Evolutionary conservation across 1,140 invertebrate species (phyloP).

Genomic region (Archegozetes longisetosus): DNA sequence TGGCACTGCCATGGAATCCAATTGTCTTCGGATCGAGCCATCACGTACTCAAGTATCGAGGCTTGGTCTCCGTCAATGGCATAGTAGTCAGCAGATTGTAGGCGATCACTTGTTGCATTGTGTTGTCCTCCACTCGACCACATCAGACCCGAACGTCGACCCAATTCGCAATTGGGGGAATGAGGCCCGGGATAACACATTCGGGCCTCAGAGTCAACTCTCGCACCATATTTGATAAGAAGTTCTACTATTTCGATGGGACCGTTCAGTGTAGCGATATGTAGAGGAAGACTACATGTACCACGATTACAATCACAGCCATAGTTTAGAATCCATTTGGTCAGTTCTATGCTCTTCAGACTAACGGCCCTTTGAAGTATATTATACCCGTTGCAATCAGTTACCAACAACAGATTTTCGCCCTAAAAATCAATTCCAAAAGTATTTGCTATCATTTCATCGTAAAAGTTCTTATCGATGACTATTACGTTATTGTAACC

Average conservation of each 20-base stretch:
- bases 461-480: neutral
- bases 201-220: constrained; percentile 32
- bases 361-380: constrained; percentile 51
- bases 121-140: neutral
- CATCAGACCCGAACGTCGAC: constrained; percentile 24
- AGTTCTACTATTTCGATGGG: constrained; percentile 37
- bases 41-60: constrained; percentile 41
- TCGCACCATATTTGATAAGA: constrained; percentile 33
- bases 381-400: constrained; percentile 52
- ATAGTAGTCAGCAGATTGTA: constrained; percentile 53
- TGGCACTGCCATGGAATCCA: constrained; percentile 41
- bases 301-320: constrained; percentile 48
- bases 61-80: constrained; percentile 49
- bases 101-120: constrained; percentile 33
- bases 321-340: constrained; percentile 44
- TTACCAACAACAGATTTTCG: constrained; percentile 46
- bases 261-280: constrained; percentile 53
- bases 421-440: constrained; percentile 30
- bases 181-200: constrained; percentile 52
- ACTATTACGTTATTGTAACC: neutral
- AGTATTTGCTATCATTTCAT: too few species aligned
- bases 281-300: constrained; percentile 49
- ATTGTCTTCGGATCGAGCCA: constrained; percentile 48
- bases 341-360: constrained; percentile 50
- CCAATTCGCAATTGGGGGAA: constrained; percentile 48